These are phyloP conservation scores for Carposina sasakii DNA, from an alignment of 1,140 invertebrate species.

Conservation along the genomic window DNA sequence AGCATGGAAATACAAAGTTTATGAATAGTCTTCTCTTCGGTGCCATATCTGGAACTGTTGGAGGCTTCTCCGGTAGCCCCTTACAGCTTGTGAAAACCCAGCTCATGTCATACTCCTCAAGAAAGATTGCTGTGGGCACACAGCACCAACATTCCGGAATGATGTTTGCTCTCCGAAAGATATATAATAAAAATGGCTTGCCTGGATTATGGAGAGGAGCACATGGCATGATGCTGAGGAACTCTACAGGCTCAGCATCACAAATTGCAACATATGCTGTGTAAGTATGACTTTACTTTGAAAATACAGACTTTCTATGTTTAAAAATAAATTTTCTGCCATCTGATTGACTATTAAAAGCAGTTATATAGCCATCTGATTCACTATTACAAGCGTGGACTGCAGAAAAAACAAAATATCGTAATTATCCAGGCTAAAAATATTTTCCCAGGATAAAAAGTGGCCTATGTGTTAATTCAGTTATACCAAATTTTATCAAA, in stretches of 20 bases:
- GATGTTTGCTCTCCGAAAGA: constrained; percentile 76
- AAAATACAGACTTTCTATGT: too few relatives aligned
- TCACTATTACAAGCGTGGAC: too few relatives aligned
- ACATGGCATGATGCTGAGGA: constrained; percentile 75
- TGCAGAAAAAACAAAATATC: too few relatives aligned
- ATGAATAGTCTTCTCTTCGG: constrained; percentile 63
- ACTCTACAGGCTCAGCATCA: constrained; percentile 73
- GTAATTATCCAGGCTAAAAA: too few relatives aligned
- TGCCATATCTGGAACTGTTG: constrained; percentile 55
- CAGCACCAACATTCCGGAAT: constrained; percentile 87
- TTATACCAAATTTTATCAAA: too few relatives aligned
- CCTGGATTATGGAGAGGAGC: constrained; percentile 85
- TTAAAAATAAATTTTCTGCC: too few relatives aligned
- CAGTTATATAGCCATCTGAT: too few relatives aligned
- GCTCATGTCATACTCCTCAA: constrained; percentile 85
- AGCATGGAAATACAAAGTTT: constrained; percentile 56
- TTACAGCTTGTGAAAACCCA: constrained; percentile 93
- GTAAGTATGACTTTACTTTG: constrained; percentile 38
- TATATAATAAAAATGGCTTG: constrained; percentile 83
- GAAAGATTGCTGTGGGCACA: constrained; percentile 88
- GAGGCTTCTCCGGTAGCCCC: constrained; percentile 75
- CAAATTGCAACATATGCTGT: constrained; percentile 65
- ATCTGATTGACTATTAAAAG: too few relatives aligned
- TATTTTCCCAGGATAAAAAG: too few relatives aligned
- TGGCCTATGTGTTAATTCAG: too few relatives aligned